Evolutionary conservation across 1,140 invertebrate species (phyloP), one percentile per base, ranked within the genome.

Genomic region (Neuroterus valhalla): DNA sequence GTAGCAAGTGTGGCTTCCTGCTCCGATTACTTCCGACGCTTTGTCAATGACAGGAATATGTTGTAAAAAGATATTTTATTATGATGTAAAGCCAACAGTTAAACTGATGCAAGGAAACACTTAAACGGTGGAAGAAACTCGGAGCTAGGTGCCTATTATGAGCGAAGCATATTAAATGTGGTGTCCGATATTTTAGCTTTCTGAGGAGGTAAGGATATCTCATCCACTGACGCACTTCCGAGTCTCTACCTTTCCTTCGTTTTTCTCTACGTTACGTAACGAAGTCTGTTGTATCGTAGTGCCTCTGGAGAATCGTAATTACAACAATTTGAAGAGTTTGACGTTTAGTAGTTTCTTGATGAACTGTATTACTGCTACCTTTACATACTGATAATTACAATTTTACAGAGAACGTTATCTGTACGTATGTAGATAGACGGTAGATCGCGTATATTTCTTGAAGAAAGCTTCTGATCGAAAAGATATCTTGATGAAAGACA

Each of bases 141-240:
- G 46, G 67, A 78, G 62, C 66, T 75, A 67, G 68, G 66, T 50
- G 45, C 43, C 17, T 10, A 42, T 48, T 71, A 17, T 79, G 70
- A 84, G 84, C 71, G 78, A 88, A 86, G 84, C 83, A 81, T 89
- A 89, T 89, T 90, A 87, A 89, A 89, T 83, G 85, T 88, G 86
- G 84, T 88, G 81, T 87, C 86, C 85, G 79, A 89, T 90, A 89
- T 90, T 90, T 88, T 90, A 90, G 89, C 89, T 90, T 89, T 83
- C 89, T 87, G 88, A 90, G 84, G 89, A 90, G 89, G 89, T 90
- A 90, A 90, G 89, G 88, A 90, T 87, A 87, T 89, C 85, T 83
- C 86, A 84, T 85, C 87, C 85, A 83, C 82, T 85, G 88, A 86
- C 86, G 86, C 86, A 89, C 87, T 87, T 89, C 85, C 85, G 84